Evolutionary conservation across 2,113 vertebrate genomes (phyloP).

Genomic region (Brienomyrus longianalis): DNA sequence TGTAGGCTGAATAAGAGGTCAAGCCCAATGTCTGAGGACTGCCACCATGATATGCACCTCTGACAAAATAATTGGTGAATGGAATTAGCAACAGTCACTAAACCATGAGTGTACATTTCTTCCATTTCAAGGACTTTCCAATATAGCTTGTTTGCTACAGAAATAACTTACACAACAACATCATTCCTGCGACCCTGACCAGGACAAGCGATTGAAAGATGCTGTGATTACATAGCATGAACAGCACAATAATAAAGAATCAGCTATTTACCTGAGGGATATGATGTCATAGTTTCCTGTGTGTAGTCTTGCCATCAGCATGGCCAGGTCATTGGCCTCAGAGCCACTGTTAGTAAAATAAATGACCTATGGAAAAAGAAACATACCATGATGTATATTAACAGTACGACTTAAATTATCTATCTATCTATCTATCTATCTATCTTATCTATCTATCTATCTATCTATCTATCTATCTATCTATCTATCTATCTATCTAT

Average conservation of each 20-base stretch:
- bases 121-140: neutral
- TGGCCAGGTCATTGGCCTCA: constrained; percentile 87
- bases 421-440: too few relatives aligned
- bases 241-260: neutral
- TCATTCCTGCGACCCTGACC: neutral
- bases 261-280: constrained; percentile 71
- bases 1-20: constrained; percentile 69
- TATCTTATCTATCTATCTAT: too few relatives aligned
- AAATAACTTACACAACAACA: neutral
- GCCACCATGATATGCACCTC: constrained; percentile 83
- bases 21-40: constrained; percentile 68
- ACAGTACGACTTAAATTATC: neutral
- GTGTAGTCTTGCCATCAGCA: constrained; percentile 81
- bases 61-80: constrained; percentile 43
- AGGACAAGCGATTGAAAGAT: neutral
- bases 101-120: neutral
- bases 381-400: neutral
- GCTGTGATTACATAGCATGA: neutral
- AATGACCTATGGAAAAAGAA: constrained; percentile 64
- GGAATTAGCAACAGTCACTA: neutral
- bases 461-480: neutral
- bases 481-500: too few relatives aligned
- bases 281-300: constrained; percentile 77
- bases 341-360: constrained; percentile 89
- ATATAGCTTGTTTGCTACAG: neutral